A percentile compares a stretch with the other conserved stretches of the same genome.
Conservation (phyloP, 1,140 invertebrate genomes). For the Heliconius nattereri region DNA sequence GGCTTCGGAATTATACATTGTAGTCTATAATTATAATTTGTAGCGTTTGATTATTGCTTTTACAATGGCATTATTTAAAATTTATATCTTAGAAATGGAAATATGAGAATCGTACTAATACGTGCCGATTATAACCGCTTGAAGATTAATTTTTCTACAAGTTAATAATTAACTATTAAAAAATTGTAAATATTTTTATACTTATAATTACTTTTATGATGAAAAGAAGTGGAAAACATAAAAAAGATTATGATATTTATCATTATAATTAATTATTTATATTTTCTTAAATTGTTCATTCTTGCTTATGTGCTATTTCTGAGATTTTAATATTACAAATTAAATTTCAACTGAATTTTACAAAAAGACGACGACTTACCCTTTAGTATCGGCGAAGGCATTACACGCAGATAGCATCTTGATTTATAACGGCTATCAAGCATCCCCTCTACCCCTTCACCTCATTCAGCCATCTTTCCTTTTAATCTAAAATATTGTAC, state of each 20-base stretch:
- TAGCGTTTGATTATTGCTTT: conserved; percentile 72
- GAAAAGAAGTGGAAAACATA: too few relatives aligned
- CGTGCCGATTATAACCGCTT: neutral
- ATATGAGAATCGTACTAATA: conserved; percentile 28
- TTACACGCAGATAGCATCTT: conserved; percentile 71
- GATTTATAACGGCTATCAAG: conserved; percentile 73
- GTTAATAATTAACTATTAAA: neutral
- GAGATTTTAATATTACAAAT: conserved; percentile 15
- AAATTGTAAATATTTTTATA: neutral
- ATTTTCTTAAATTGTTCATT: neutral
- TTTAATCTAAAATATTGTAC: conserved; percentile 30
- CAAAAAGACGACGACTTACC: conserved; percentile 52
- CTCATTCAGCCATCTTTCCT: conserved; percentile 32
- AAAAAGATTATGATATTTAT: neutral
- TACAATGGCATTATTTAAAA: conserved; percentile 54
- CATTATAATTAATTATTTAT: neutral
- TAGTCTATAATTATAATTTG: conserved; percentile 66
- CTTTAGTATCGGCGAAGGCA: conserved; percentile 59
- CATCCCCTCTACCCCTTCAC: conserved; percentile 40
- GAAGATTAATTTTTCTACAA: neutral
- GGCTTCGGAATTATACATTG: conserved; percentile 71
- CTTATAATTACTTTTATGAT: too few relatives aligned
- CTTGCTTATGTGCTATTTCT: neutral
- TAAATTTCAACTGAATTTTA: conserved; percentile 30
- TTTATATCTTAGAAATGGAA: conserved; percentile 39